Base-by-base conservation (phyloP, 1,140 invertebrate species). In the Drosophila sechellia region DNA sequence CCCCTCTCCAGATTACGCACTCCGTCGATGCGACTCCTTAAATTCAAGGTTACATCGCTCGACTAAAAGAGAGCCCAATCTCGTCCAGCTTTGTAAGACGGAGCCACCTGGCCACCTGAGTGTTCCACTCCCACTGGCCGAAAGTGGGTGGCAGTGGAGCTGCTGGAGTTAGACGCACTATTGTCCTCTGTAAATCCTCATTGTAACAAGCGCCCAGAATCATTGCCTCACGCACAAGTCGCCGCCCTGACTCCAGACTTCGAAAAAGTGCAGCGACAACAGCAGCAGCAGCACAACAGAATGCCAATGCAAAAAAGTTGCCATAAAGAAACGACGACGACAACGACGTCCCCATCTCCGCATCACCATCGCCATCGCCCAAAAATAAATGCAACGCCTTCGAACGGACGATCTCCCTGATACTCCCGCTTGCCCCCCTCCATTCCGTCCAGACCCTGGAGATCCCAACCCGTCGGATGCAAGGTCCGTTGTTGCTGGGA, bases 121-220 rank as follows among this genome's bases (percentile, higher is more conserved):
- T 35, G 48, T 50, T 43, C 22, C 48, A 65, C 40, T 15, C 10
- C 40, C 61, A n/a, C 31, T 37, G 25, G 22, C 42, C n/a, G 45
- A 20, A 43, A 46, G 66, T 78, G 83, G 79, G 71, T 77, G 71
- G 53, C 48, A 64, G 48, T 60, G 65, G 76, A 43, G 49, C 45
- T 37, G 59, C 39, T 50, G 58, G 65, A 71, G 72, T 91, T 91
- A 91, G 90, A 91, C 90, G 90, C 90, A 91, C 90, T 91, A 91
- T 91, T 91, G 90, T 91, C 90, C 90, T 91, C 90, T 91, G 81
- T 46, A 91, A 91, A 90, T 91, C 90, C 90, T 91, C 86, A 89
- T 90, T 89, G 86, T 89, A 91, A 86, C 90, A 91, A 91, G 90
- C 66, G 84, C 84, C 65, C 90, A 91, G 90, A 91, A 91, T 87